Conservation (phyloP, 2,888 invertebrate genomes). For the Pseudococcus longispinus region DNA sequence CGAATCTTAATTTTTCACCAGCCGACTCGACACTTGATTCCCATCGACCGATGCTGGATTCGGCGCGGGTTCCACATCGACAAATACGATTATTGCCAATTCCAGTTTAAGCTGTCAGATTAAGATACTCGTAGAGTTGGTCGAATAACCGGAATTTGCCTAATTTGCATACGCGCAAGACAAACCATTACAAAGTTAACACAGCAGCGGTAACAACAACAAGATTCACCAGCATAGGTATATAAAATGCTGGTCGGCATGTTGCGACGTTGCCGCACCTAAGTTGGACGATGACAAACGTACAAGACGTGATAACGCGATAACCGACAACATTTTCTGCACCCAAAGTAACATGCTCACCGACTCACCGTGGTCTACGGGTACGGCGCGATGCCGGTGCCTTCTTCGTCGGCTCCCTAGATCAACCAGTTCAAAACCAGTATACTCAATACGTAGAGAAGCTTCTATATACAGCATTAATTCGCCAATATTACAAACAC, state of each 20-base stretch:
- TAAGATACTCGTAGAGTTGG: slow-evolving; percentile 24
- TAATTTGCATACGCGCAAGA: slow-evolving; percentile 27
- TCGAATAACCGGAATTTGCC: slow-evolving; percentile 36
- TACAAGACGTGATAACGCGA: slow-evolving; percentile 26
- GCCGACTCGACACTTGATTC: slow-evolving; percentile 2
- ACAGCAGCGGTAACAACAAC: background rate
- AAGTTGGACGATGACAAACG: background rate
- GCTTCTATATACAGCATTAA: too few relatives aligned
- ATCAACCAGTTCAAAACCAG: background rate
- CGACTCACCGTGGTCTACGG: too few relatives aligned
- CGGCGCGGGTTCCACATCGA: slow-evolving; percentile 1
- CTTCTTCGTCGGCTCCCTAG: background rate
- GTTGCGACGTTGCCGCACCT: slow-evolving; percentile 9
- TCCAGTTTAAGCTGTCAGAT: slow-evolving; percentile 39
- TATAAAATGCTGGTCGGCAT: background rate
- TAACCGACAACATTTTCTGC: slow-evolving; percentile 10
- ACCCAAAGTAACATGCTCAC: background rate
- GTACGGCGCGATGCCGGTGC: background rate
- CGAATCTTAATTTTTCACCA: slow-evolving; percentile 5
- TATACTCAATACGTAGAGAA: background rate
- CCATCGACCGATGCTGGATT: background rate
- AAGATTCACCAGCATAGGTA: background rate
- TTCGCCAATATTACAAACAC: background rate
- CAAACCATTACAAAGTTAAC: slow-evolving; percentile 33
- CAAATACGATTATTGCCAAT: slow-evolving; percentile 36